Evolutionary conservation across 2,113 vertebrate genomes (phyloP).

Genomic region (Oryzias celebensis): DNA sequence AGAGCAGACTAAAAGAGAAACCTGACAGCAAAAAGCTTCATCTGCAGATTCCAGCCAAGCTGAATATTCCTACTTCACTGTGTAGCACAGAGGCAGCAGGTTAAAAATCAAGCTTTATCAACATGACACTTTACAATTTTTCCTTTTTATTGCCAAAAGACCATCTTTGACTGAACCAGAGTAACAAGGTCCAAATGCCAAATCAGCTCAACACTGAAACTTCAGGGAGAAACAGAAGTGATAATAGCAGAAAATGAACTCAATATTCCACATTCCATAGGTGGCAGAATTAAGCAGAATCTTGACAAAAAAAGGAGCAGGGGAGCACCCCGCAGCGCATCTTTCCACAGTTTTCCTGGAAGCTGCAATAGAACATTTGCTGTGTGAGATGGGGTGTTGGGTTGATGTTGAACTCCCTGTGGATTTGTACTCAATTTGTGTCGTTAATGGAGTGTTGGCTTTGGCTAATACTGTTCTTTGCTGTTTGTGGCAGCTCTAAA

Average conservation of each 20-base stretch:
- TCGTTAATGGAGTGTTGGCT: slow-evolving; percentile 39
- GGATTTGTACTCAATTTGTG: slow-evolving; percentile 31
- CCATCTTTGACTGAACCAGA: background rate
- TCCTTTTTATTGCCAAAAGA: background rate
- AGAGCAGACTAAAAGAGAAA: slow-evolving; percentile 4
- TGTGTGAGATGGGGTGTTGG: background rate
- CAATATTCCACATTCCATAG: too few species aligned
- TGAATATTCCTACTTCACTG: background rate
- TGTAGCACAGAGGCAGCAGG: background rate
- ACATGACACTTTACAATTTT: background rate
- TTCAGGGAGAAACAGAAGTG: too few species aligned
- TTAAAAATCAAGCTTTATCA: background rate
- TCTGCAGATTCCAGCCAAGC: slow-evolving; percentile 6
- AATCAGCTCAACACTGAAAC: too few species aligned
- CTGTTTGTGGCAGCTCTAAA: slow-evolving; percentile 10
- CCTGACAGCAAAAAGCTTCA: slow-evolving; percentile 7
- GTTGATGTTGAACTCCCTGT: slow-evolving; percentile 5
- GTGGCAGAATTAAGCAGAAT: too few species aligned
- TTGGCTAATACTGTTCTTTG: slow-evolving; percentile 25
- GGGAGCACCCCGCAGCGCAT: background rate
- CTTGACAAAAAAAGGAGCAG: too few species aligned
- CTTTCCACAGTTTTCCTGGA: background rate
- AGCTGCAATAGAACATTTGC: background rate
- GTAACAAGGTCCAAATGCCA: too few species aligned
- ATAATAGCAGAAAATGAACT: too few species aligned